Conservation (phyloP, 2,113 vertebrate species). For the Chloroceryle aenea region DNA sequence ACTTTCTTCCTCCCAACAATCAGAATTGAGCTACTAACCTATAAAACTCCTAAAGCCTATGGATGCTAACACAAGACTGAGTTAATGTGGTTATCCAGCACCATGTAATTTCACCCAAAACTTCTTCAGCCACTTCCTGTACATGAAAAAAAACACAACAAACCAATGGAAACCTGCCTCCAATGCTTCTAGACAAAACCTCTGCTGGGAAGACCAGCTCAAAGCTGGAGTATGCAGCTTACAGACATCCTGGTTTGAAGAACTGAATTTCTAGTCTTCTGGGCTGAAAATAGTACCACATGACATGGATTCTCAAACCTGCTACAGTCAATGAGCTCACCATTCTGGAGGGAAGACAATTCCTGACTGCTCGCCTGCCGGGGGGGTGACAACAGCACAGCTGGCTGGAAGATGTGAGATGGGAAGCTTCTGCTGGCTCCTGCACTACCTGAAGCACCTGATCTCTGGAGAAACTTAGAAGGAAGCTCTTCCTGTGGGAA, state of each 20-base stretch:
- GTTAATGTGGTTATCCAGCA: neutral
- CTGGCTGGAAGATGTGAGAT: slow-evolving; percentile 71
- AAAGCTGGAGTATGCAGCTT: neutral
- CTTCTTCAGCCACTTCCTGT: neutral
- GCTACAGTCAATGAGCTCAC: slow-evolving; percentile 50
- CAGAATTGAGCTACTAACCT: neutral
- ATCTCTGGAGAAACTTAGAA: neutral
- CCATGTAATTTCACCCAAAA: neutral
- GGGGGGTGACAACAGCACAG: slow-evolving; percentile 87
- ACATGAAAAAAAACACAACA: neutral
- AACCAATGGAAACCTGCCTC: neutral
- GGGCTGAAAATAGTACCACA: neutral
- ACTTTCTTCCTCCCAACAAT: neutral
- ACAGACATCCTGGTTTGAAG: neutral
- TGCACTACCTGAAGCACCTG: neutral
- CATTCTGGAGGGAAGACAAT: slow-evolving; percentile 35
- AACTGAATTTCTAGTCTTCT: neutral
- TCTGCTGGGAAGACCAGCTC: neutral
- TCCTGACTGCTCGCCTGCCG: slow-evolving; percentile 78
- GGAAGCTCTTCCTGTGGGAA: slow-evolving; percentile 57
- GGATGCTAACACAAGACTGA: neutral
- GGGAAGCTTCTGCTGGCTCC: slow-evolving; percentile 16
- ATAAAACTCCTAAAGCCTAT: neutral
- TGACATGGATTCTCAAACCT: neutral
- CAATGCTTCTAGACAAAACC: neutral